Conservation (phyloP, 1,140 invertebrate species). For the Globodera rostochiensis region DNA sequence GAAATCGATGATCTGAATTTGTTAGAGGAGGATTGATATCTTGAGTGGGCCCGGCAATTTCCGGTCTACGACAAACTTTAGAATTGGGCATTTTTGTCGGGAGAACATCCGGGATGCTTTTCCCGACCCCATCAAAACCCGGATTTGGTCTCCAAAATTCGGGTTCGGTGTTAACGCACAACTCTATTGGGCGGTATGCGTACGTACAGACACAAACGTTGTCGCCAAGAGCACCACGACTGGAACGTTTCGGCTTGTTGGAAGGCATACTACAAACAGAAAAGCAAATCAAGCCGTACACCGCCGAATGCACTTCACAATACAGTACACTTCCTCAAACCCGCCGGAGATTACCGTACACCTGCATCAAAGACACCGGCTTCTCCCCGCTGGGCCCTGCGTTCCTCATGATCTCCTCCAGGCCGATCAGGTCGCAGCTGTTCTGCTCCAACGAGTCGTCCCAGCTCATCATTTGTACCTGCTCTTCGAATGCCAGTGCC, state of each 20-base stretch:
- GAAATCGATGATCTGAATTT: slow-evolving; percentile 20
- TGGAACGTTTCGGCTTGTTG: slow-evolving; percentile 7
- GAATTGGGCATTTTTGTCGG: no score
- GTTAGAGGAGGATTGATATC: no score
- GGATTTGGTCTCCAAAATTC: no score
- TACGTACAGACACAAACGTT: slow-evolving; percentile 22
- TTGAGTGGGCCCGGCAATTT: no score
- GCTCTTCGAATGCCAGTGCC: neutral
- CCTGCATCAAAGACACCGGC: slow-evolving; percentile 23
- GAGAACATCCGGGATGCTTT: no score
- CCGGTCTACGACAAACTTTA: no score
- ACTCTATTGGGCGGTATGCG: neutral
- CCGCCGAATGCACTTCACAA: neutral
- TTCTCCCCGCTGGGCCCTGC: slow-evolving; percentile 16
- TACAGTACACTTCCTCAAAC: neutral
- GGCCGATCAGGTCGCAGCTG: slow-evolving; percentile 24
- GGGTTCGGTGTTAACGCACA: neutral
- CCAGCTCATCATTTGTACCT: slow-evolving; percentile 38
- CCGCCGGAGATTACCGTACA: neutral
- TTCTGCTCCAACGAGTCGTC: slow-evolving; percentile 35
- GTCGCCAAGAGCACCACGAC: slow-evolving; percentile 14
- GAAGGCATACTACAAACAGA: slow-evolving; percentile 8
- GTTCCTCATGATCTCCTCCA: slow-evolving; percentile 24
- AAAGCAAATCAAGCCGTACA: neutral
- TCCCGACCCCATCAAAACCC: no score